Percentiles rank a stretch among this genome's conserved stretches.
phyloP scores from a whole-genome alignment of 2,113 vertebrate species.

The Dicrurus megarhynchus region DNA sequence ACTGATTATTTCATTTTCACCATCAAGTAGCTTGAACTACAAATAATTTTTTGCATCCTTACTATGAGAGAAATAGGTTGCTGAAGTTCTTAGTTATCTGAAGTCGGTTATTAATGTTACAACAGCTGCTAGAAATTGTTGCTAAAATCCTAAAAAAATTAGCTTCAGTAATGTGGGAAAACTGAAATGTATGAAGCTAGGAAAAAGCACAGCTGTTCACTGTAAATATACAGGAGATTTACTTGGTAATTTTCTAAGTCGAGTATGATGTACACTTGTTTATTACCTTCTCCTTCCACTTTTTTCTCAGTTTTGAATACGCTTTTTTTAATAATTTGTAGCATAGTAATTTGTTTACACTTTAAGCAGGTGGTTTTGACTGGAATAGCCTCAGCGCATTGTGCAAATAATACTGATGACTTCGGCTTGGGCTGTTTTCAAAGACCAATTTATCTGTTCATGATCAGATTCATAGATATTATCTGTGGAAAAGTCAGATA shows the following conservation, averaged over 20 bases:
- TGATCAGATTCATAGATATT: neutral
- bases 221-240: neutral
- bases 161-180: neutral
- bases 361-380: neutral
- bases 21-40: neutral
- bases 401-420: neutral
- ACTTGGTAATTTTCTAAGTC: neutral
- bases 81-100: neutral
- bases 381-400: neutral
- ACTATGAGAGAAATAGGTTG: neutral
- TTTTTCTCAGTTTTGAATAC: neutral
- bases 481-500: neutral
- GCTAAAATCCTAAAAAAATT: conserved; percentile 8
- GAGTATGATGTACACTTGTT: neutral
- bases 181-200: neutral
- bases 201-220: neutral
- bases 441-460: neutral
- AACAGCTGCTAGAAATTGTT: conserved; percentile 28
- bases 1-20: neutral
- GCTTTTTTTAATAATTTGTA: neutral
- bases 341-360: neutral
- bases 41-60: neutral
- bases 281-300: neutral
- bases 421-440: neutral
- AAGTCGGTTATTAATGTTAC: neutral